phyloP scores from a whole-genome alignment of 2,888 invertebrate genomes.

The Epistrophe eligans region DNA sequence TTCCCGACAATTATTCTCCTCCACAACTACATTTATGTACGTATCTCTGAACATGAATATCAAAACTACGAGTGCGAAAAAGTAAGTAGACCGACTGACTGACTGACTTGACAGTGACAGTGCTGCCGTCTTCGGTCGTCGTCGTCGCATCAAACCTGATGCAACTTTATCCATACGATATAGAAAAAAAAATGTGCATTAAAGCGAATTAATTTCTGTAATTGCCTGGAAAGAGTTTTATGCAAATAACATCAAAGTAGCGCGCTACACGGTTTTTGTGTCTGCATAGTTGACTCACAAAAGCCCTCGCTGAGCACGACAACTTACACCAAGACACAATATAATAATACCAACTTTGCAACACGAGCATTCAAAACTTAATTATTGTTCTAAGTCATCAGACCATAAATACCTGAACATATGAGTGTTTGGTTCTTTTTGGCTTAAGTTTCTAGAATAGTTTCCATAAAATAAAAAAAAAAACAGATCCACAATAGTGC shows the following conservation, averaged over 20 bases:
- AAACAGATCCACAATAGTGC: slow-evolving; percentile 22
- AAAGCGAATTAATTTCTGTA: slow-evolving; percentile 73
- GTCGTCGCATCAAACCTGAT: slow-evolving; percentile 38
- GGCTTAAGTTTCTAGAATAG: slow-evolving; percentile 47
- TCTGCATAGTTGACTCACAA: slow-evolving; percentile 67
- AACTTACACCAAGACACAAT: slow-evolving; percentile 52
- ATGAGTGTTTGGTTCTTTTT: slow-evolving; percentile 31
- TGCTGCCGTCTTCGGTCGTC: background rate
- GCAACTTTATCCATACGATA: slow-evolving; percentile 30
- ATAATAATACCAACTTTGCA: background rate
- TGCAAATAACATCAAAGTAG: slow-evolving; percentile 75
- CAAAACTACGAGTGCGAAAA: slow-evolving; percentile 5
- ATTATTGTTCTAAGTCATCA: slow-evolving; percentile 71
- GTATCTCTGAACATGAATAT: background rate
- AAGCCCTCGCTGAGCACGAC: slow-evolving; percentile 66
- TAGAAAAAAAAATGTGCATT: slow-evolving; percentile 56
- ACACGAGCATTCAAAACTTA: slow-evolving; percentile 53
- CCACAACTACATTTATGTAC: no score
- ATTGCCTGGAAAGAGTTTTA: slow-evolving; percentile 70
- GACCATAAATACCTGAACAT: slow-evolving; percentile 63
- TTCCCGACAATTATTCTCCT: slow-evolving; percentile 34
- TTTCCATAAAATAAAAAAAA: slow-evolving; percentile 7
- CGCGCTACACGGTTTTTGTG: slow-evolving; percentile 64
- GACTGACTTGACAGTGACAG: slow-evolving; percentile 12
- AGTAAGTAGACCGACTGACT: slow-evolving; percentile 39